Percentiles rank a stretch among this genome's conserved stretches.
phyloP scores from a whole-genome alignment of 2,888 invertebrate species.

The Argynnis bischoffii region DNA sequence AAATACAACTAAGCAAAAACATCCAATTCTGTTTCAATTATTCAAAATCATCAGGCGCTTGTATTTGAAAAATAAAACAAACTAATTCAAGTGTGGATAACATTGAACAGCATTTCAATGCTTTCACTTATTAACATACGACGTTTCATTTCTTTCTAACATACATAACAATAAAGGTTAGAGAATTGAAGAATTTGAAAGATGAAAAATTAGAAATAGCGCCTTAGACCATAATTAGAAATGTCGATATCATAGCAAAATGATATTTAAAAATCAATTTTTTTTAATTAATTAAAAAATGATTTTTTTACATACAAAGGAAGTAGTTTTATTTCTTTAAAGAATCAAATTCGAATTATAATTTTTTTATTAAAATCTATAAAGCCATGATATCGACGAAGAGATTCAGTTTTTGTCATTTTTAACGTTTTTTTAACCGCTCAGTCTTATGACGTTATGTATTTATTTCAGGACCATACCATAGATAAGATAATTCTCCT shows the following conservation, averaged over 20 bases:
- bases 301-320: neutral
- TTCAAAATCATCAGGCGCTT: slow-evolving; percentile 27
- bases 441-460: slow-evolving; percentile 79
- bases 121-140: slow-evolving; percentile 13
- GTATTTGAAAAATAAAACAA: slow-evolving; percentile 3
- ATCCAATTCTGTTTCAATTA: slow-evolving; percentile 4
- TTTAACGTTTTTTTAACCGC: slow-evolving; percentile 57
- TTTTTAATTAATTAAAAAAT: neutral
- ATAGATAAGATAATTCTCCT: slow-evolving; percentile 28
- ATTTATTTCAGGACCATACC: slow-evolving; percentile 49
- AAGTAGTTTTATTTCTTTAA: neutral
- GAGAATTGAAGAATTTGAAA: slow-evolving; percentile 19
- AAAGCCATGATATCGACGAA: slow-evolving; percentile 36
- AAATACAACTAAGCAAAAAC: slow-evolving; percentile 15
- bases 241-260: slow-evolving; percentile 35
- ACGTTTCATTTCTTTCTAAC: slow-evolving; percentile 20
- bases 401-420: slow-evolving; percentile 40
- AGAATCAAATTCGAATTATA: neutral
- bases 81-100: neutral
- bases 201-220: slow-evolving; percentile 22
- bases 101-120: slow-evolving; percentile 5
- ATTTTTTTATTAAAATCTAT: slow-evolving; percentile 14
- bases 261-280: too few species aligned
- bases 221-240: slow-evolving; percentile 33
- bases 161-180: slow-evolving; percentile 25